phyloP scores from a whole-genome alignment of 1,140 invertebrate genomes.

The Drosophila neocordata region DNA sequence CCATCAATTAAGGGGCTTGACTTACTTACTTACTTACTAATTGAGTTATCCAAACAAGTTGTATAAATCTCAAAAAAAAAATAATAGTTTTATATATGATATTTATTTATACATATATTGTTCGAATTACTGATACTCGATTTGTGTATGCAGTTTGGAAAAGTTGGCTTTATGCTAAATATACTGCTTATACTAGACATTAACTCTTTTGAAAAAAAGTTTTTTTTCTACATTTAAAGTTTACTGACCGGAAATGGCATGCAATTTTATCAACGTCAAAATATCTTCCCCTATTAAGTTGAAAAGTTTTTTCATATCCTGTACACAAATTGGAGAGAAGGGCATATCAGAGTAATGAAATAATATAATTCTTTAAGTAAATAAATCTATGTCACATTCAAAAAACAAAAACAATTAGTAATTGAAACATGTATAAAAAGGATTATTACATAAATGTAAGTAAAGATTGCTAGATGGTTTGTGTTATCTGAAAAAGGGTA shows the following conservation, averaged over 20 bases:
- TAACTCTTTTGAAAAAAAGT: conserved; percentile 25
- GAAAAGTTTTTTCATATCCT: background rate
- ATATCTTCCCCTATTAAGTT: conserved; percentile 12
- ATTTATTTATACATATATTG: no score
- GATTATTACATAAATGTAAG: no score
- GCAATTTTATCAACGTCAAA: conserved; percentile 68
- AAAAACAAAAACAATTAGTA: no score
- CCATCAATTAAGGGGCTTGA: conserved; percentile 19
- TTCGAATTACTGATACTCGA: no score
- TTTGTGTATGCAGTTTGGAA: conserved; percentile 42
- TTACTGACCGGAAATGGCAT: conserved; percentile 78
- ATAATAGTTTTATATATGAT: no score
- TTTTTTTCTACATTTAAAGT: conserved; percentile 59
- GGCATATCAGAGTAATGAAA: background rate
- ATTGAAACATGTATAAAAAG: no score
- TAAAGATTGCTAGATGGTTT: no score
- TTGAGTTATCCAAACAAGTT: conserved; percentile 59
- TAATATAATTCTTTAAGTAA: no score
- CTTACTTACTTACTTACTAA: conserved; percentile 41
- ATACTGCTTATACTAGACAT: conserved; percentile 26
- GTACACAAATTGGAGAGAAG: background rate
- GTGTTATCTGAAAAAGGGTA: background rate
- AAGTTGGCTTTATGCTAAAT: conserved; percentile 55
- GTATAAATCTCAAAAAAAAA: background rate
- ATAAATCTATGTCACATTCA: no score